Conservation (phyloP, 2,888 invertebrate species). For the Hemistola chrysoprasaria region DNA sequence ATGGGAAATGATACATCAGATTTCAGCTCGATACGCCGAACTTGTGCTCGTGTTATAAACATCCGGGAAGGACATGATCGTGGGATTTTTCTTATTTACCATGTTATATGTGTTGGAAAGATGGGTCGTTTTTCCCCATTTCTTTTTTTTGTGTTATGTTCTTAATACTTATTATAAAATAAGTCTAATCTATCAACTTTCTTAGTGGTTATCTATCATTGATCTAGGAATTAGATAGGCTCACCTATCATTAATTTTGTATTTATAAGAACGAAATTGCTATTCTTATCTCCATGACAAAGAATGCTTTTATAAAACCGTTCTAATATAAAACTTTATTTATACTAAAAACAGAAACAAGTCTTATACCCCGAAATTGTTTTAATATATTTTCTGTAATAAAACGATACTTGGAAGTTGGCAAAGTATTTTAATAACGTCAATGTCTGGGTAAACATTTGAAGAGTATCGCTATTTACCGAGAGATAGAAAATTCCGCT, state of each 20-base stretch:
- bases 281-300: no score
- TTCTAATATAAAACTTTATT: constrained; percentile 10
- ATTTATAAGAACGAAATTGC: no score
- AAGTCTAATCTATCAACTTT: no score
- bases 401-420: constrained; percentile 4
- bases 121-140: no score
- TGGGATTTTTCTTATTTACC: constrained; percentile 30
- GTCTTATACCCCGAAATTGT: background rate
- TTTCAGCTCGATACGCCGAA: no score
- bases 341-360: background rate
- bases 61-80: constrained; percentile 37
- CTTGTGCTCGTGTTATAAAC: constrained; percentile 35
- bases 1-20: no score
- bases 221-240: no score
- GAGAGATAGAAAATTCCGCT: constrained; percentile 35
- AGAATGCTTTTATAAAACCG: constrained; percentile 2
- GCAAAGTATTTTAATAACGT: constrained; percentile 11
- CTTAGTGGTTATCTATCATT: no score
- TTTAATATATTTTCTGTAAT: constrained; percentile 7
- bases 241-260: no score
- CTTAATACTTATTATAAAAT: no score
- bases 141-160: no score
- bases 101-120: background rate
- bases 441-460: constrained; percentile 8
- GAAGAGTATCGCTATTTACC: constrained; percentile 3